These are phyloP conservation scores for Andinoacara biseriatus DNA, from an alignment of 2,113 vertebrate genomes.

Conservation along the genomic window DNA sequence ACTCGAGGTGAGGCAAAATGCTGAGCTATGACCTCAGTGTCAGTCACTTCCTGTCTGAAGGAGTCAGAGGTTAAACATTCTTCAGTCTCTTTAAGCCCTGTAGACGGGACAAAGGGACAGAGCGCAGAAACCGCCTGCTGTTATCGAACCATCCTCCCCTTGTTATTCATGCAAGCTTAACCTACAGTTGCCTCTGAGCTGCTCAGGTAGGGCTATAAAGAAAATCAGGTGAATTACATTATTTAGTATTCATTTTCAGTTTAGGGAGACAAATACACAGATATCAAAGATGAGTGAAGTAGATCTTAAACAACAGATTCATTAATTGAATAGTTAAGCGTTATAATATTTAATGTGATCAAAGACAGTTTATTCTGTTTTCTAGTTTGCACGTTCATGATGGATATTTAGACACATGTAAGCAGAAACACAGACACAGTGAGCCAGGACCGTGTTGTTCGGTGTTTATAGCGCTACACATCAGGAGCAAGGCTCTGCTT, in stretches of 20 bases:
- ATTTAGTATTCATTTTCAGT: too few species aligned
- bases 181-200: not conserved
- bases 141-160: not conserved
- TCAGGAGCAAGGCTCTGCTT: not conserved
- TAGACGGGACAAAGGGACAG: constrained; percentile 45
- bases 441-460: not conserved
- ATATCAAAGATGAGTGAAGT: too few species aligned
- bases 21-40: constrained; percentile 62
- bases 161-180: not conserved
- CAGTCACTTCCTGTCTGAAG: constrained; percentile 67
- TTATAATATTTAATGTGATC: not conserved
- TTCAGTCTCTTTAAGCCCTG: constrained; percentile 56
- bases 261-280: too few species aligned
- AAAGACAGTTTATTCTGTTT: not conserved
- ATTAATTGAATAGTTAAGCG: not conserved
- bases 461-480: not conserved
- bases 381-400: not conserved
- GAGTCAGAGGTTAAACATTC: constrained; percentile 76
- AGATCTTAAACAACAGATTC: not conserved
- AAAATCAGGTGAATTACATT: too few species aligned
- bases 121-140: not conserved
- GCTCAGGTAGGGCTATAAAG: not conserved
- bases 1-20: constrained; percentile 67
- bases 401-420: not conserved
- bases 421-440: not conserved